These are phyloP conservation scores for Lepidurus packardi DNA, from an alignment of 1,140 invertebrate species.

Conservation along the genomic window DNA sequence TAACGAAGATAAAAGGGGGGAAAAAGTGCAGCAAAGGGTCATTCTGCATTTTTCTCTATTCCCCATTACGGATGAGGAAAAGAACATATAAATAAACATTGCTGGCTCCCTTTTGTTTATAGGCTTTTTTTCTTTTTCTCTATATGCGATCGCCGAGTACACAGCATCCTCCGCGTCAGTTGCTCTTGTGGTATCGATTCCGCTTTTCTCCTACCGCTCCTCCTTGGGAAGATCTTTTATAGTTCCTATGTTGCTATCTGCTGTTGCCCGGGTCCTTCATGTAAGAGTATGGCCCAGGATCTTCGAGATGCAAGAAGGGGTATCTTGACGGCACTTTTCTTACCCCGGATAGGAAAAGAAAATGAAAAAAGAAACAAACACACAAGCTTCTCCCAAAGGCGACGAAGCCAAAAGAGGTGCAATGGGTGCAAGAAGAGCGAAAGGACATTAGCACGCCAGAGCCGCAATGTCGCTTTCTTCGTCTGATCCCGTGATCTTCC, in stretches of 20 bases:
- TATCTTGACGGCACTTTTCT: constrained; percentile 4
- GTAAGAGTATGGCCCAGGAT: neutral
- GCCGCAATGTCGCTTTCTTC: neutral
- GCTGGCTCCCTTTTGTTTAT: neutral
- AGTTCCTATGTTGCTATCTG: neutral
- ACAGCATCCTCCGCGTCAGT: constrained; percentile 12
- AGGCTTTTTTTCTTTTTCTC: neutral
- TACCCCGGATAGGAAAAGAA: neutral
- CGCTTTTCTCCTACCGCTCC: neutral
- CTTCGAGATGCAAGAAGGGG: constrained; percentile 3
- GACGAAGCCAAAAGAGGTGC: constrained; percentile 6
- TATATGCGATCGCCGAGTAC: neutral
- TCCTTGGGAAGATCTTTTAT: neutral
- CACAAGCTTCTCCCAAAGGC: neutral
- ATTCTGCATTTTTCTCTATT: no score
- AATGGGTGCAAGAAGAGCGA: neutral
- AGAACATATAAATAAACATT: neutral
- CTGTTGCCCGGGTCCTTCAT: neutral
- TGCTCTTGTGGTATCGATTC: constrained; percentile 1
- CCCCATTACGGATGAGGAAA: neutral
- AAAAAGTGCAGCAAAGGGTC: neutral
- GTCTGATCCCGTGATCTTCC: neutral
- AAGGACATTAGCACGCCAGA: constrained; percentile 7
- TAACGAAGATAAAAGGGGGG: neutral
- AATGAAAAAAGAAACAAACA: neutral